Evolutionary conservation across 2,888 invertebrate species (phyloP).

Genomic region (Coelinius sp.): DNA sequence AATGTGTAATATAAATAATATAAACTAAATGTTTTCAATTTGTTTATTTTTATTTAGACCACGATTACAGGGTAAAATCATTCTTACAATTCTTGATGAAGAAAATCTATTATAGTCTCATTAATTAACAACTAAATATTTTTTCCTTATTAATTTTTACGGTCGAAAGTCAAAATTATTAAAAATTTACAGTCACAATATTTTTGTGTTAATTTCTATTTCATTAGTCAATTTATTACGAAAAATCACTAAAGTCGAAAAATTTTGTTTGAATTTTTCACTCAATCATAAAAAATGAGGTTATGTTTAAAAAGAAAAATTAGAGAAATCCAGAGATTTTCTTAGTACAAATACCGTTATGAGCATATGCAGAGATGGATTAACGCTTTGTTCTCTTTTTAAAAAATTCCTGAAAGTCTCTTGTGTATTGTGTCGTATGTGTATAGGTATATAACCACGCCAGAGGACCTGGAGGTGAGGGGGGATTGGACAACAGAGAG

Average conservation of each 20-base stretch:
- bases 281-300: neutral
- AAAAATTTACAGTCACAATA: too few relatives aligned
- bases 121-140: too few relatives aligned
- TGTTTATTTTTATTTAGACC: neutral
- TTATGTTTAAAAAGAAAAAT: neutral
- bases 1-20: too few relatives aligned
- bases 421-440: slow-evolving; percentile 39
- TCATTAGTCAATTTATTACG: neutral
- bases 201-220: too few relatives aligned
- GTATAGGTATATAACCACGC: slow-evolving; percentile 35
- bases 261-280: neutral
- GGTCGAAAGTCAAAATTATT: too few relatives aligned
- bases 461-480: too few relatives aligned
- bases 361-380: slow-evolving; percentile 16
- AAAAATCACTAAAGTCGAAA: too few relatives aligned
- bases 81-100: too few relatives aligned
- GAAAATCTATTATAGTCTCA: too few relatives aligned
- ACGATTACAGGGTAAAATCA: too few relatives aligned
- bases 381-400: slow-evolving; percentile 22
- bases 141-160: neutral
- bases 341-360: slow-evolving; percentile 13
- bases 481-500: slow-evolving; percentile 15
- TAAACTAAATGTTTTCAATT: neutral
- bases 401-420: slow-evolving; percentile 29
- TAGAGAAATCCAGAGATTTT: neutral